Percentiles rank a stretch among this genome's conserved stretches.
Evolutionary conservation across 2,797 vertebrate genomes (phyloP).

Genomic region (Tamandua tetradactyla): DNA sequence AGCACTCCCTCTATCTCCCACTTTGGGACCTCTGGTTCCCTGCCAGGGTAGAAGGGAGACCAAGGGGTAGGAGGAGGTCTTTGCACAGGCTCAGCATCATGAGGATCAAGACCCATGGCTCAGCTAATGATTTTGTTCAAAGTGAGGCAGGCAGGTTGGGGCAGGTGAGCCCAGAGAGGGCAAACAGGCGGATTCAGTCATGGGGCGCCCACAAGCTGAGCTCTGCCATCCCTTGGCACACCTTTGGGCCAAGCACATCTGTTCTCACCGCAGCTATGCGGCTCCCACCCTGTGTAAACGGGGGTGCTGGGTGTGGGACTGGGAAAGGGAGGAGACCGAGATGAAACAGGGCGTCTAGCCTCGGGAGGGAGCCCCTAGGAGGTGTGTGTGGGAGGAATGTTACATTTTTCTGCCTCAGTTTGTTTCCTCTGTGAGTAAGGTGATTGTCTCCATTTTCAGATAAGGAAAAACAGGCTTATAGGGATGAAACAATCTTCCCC

Average conservation of each 20-base stretch:
- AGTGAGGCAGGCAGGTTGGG: conserved; percentile 47
- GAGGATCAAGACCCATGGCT: conserved; percentile 28
- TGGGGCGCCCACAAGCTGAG: background rate
- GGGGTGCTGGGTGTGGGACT: background rate
- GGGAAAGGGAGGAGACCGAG: conserved; percentile 13
- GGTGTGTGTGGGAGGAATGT: background rate
- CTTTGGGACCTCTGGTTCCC: background rate
- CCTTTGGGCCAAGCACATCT: conserved; percentile 37
- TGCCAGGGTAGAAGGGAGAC: background rate
- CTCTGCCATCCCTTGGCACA: background rate
- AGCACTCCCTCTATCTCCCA: background rate
- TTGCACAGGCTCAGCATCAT: background rate
- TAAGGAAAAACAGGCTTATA: background rate
- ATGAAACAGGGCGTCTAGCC: background rate
- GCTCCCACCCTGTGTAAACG: background rate
- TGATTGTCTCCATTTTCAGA: background rate
- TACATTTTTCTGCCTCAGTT: background rate
- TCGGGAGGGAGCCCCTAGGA: background rate
- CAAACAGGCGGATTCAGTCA: background rate
- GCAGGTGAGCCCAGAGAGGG: conserved; percentile 42
- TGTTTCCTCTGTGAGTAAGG: background rate
- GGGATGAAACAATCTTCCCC: background rate
- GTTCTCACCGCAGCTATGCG: background rate
- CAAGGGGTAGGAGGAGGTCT: background rate
- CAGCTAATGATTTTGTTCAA: conserved; percentile 58